These are phyloP conservation scores for Lepidothrix coronata DNA, from an alignment of 2,113 vertebrate species.

Conservation along the genomic window DNA sequence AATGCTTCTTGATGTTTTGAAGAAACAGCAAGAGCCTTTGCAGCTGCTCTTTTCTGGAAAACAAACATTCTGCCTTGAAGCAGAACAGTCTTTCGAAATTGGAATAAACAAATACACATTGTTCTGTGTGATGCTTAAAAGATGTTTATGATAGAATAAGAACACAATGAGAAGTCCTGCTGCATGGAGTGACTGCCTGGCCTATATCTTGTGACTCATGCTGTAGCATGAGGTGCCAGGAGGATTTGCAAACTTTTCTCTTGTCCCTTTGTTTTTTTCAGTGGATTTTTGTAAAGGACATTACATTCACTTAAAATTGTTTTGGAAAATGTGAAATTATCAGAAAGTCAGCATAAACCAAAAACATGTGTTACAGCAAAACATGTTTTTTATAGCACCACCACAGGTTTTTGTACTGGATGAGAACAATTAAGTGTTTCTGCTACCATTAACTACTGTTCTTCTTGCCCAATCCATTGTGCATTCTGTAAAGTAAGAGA, in stretches of 20 bases:
- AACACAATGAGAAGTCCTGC: not conserved
- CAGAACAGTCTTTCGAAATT: slow-evolving; percentile 2
- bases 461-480: slow-evolving; percentile 14
- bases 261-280: not conserved
- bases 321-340: slow-evolving; percentile 45
- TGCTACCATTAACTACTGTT: slow-evolving; percentile 39
- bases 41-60: slow-evolving; percentile 66
- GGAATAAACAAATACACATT: slow-evolving; percentile 41
- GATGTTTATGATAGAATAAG: slow-evolving; percentile 17
- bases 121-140: slow-evolving; percentile 12
- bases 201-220: not conserved
- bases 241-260: not conserved
- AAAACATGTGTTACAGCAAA: slow-evolving; percentile 29
- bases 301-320: slow-evolving; percentile 23
- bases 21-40: slow-evolving; percentile 49
- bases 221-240: not conserved
- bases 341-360: slow-evolving; percentile 15
- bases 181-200: not conserved
- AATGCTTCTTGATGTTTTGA: slow-evolving; percentile 32
- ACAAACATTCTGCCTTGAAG: slow-evolving; percentile 19
- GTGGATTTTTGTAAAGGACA: slow-evolving; percentile 16
- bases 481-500: slow-evolving; percentile 26
- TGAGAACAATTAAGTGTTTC: slow-evolving; percentile 22
- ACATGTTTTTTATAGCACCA: not conserved
- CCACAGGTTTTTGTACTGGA: slow-evolving; percentile 2